Evolutionary conservation across 2,797 vertebrate species (phyloP), one percentile per base, ranked within the genome.

Genomic region (Sciurus carolinensis): DNA sequence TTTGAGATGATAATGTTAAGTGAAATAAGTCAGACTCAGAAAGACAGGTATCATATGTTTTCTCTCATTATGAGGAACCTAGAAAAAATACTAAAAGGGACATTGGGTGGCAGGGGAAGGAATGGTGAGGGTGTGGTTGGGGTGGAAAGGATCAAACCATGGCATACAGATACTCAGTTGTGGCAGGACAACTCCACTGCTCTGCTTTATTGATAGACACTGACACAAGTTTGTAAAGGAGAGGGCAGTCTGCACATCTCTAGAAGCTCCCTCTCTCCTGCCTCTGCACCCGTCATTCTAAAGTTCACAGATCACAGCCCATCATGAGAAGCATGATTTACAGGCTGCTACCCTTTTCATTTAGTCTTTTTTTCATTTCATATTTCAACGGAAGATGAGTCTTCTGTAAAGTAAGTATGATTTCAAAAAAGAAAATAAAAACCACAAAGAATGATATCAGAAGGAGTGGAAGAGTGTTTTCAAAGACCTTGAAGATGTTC

Each of bases 251-350:
- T 3, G 24, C 64, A 69, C 4, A 26, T 6, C 57, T n/a, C 0
- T 13, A 20, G 15, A 5, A 30, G 39, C 0, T 20, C 11, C 5
- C 7, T 24, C 9, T 75, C 26, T 39, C 9, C 15, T 9, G 4
- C 20, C 26, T 87, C 59, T 67, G 2, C 18, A 20, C 11, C 44
- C 20, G 4, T 5, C 1, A 2, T 20, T 17, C 62, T 3, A 12
- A 3, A 28, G 1, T 12, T 69, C 67, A 9, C 2, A 14, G 2
- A 0, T 3, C 8, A 2, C 5, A 12, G 7, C 44, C 8, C 64
- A 15, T 50, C 57, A 71, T 20, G 36, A 71, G 33, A 42, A 30
- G 24, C 33, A 6, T 0, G 0, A 20, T 1, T 15, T 28, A 87
- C 42, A 39, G 4, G 15, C 36, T 11, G 12, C 42, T 18, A 0